Percentiles rank a stretch among this genome's conserved stretches.
Evolutionary conservation across 2,113 vertebrate species (phyloP).

Genomic region (Cichladusa arquata): DNA sequence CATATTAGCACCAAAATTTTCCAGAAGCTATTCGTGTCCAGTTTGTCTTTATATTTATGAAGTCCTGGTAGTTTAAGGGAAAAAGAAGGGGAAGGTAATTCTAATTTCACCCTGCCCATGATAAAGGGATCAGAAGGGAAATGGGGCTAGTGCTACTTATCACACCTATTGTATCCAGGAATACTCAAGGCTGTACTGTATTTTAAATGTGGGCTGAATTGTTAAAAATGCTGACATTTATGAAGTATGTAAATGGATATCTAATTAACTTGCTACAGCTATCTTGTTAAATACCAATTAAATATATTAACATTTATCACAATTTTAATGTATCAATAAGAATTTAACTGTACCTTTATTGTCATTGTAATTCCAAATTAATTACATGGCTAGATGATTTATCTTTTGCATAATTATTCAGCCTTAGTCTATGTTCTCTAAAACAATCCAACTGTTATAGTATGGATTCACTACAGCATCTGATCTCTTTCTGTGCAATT

Average conservation of each 20-base stretch:
- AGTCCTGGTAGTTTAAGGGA: not conserved
- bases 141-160: not conserved
- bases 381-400: constrained; percentile 60
- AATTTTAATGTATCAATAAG: constrained; percentile 65
- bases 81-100: not conserved
- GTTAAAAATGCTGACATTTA: constrained; percentile 61
- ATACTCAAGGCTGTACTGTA: not conserved
- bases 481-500: not conserved
- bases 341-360: constrained; percentile 71
- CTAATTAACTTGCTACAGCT: constrained; percentile 66
- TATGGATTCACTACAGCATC: not conserved
- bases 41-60: not conserved
- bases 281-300: constrained; percentile 74
- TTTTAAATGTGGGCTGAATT: constrained; percentile 31
- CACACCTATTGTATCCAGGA: not conserved
- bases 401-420: constrained; percentile 62
- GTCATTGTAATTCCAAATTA: constrained; percentile 68
- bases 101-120: not conserved
- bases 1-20: not conserved
- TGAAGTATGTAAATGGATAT: constrained; percentile 60
- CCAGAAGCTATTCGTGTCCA: not conserved
- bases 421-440: not conserved
- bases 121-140: not conserved
- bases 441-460: constrained; percentile 10
- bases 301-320: constrained; percentile 59